Percentiles rank a stretch among this genome's conserved stretches.
Conservation (phyloP, 2,113 vertebrate genomes). For the Epinephelus lanceolatus region DNA sequence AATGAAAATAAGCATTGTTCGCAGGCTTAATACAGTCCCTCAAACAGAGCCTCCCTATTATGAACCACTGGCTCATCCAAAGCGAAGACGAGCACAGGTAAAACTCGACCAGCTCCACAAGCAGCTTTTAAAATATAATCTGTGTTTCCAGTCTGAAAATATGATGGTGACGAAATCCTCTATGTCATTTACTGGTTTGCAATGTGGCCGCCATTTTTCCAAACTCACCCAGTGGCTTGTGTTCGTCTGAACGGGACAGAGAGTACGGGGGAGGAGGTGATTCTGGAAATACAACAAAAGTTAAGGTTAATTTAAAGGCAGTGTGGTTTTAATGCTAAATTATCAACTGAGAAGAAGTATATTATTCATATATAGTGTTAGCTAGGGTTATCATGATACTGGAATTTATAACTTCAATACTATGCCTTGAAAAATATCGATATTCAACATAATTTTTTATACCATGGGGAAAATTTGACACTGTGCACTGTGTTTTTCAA, state of each 20-base stretch:
- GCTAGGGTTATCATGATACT: too few species aligned
- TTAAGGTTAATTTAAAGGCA: slow-evolving; percentile 20
- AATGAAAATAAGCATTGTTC: not conserved
- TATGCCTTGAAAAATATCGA: too few species aligned
- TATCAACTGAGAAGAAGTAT: not conserved
- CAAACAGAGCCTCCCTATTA: not conserved
- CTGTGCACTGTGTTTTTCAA: too few species aligned
- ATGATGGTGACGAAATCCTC: slow-evolving; percentile 40
- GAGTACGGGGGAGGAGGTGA: slow-evolving; percentile 97
- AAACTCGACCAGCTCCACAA: slow-evolving; percentile 4
- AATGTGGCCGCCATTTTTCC: slow-evolving; percentile 13
- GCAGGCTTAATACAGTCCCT: not conserved
- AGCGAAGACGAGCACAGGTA: slow-evolving; percentile 16
- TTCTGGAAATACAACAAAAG: slow-evolving; percentile 83
- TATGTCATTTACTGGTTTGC: slow-evolving; percentile 53
- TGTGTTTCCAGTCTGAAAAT: slow-evolving; percentile 62
- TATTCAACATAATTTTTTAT: too few species aligned
- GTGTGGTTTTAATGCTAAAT: not conserved
- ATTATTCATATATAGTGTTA: too few species aligned
- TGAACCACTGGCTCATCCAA: slow-evolving; percentile 10
- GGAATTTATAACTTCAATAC: too few species aligned
- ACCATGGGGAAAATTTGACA: too few species aligned
- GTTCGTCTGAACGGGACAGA: slow-evolving; percentile 91
- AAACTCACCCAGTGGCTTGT: slow-evolving; percentile 96
- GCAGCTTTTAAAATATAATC: slow-evolving; percentile 38